Base-by-base conservation (phyloP, 2,797 vertebrate genomes). In the Clarias platycephalus region DNA sequence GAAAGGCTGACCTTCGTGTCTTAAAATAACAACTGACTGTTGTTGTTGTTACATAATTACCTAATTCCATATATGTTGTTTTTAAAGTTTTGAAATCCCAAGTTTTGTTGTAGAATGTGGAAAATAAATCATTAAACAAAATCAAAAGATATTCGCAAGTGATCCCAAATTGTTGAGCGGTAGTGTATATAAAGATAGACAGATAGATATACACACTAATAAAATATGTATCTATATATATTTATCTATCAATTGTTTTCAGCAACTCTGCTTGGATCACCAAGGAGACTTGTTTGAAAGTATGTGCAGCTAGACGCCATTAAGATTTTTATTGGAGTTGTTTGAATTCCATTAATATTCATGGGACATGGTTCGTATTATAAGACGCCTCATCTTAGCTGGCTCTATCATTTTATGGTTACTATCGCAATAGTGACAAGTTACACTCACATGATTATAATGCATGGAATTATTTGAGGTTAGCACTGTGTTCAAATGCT, bases 351-450 rank as follows among this genome's bases (percentile, higher is more conserved):
- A 64, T 80, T n/a, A 53, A 85, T 74, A 28, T 60, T 60, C 70
- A 49, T 76, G 79, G 80, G 77, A 74, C 83, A 44, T 67, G 24
- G 62, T 37, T 76, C 44, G 53, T 67, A 76, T 85, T 81, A 81
- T 76, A 55, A 67, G 79, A 81, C 12, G 44, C 68, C 60, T 85
- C 37, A 26, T 81, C 62, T 81, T 80, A 81, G 84, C 70, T 85
- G 84, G 62, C 63, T 58, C 79, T 80, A 40, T 60, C n/a, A 63
- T 60, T 85, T 66, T 68, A 55, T 81, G 64, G 26, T 31, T 58
- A 10, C 5, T 57, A 58, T 77, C 31, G 34, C 28, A 72, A 24
- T 64, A 31, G 13, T 58, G 18, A 57, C 77, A 20, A 75, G 55
- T 77, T 34, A 31, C 37, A 76, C 60, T 3, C 34, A 12, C 15